Base-by-base conservation (phyloP, 2,797 vertebrate species). In the Pangasius mekongensis region DNA sequence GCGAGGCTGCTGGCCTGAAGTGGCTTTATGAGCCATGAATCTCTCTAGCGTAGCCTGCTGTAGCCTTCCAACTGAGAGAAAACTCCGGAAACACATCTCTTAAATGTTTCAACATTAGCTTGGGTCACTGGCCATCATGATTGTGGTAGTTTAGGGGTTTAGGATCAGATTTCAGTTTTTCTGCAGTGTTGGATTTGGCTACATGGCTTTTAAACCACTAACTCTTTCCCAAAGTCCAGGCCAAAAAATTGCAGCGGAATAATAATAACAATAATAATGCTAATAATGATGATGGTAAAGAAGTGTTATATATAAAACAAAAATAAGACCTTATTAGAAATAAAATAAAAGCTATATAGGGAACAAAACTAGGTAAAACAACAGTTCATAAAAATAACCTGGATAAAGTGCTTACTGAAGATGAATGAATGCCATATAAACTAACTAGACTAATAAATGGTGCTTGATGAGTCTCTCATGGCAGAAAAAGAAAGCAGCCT, bases 111-210 rank as follows among this genome's bases (percentile, higher is more conserved):
- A 64, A 33, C 76, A 36, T 54, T 43, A 33, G 66, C 7, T 60
- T 27, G 18, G 33, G 10, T 43, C 6, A 3, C 16, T 69, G 39
- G 20, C 22, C n/a, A 3, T 69, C 49, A 33, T 78, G n/a, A 58
- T n/a, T 43, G 24, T 18, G 36, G 62, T 52, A 20, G 30, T 81
- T 74, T 74, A 66, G 78, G 6, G 36, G 18, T 56, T 54, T 30
- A 81, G 62, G 54, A 36, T 52, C n/a, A 49, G 62, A 84, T 84
- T 84, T 84, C 60, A 86, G 36, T 62, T 27, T 64, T 64, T 64
- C 24, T 62, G 36, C 80, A 16, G 85, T 71, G 33, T 58, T 73
- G 11, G 43, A 33, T 52, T 66, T 67, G 47, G n/a, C 47, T 47
- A 30, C 16, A 27, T 71, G 74, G 62, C 20, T 80, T 80, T 85